Evolutionary conservation across 2,113 vertebrate species (phyloP).

Genomic region (Gavialis gangeticus): DNA sequence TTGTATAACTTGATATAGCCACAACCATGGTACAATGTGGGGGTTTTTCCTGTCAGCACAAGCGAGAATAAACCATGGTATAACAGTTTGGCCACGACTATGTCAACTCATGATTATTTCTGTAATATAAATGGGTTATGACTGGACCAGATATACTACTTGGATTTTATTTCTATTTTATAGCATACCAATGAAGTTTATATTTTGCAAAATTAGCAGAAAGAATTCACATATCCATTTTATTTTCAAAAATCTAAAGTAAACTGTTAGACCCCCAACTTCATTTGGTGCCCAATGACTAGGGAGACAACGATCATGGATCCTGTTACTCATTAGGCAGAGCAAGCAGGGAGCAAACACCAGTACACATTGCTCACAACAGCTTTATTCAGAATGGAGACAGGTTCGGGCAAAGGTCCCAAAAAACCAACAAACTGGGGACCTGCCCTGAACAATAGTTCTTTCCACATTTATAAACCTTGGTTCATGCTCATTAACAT

Average conservation of each 20-base stretch:
- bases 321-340: no score
- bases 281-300: no score
- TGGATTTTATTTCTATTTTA: slow-evolving; percentile 12
- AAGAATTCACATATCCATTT: neutral
- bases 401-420: no score
- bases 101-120: neutral
- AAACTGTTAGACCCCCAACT: neutral
- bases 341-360: no score
- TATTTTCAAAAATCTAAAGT: neutral
- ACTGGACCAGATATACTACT: neutral
- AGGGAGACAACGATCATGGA: no score
- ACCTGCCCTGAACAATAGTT: no score
- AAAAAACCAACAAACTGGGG: no score
- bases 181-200: neutral
- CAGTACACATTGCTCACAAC: no score
- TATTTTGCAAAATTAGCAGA: neutral
- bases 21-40: neutral
- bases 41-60: neutral
- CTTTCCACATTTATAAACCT: no score
- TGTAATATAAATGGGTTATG: neutral
- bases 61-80: neutral
- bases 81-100: neutral
- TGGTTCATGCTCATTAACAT: no score
- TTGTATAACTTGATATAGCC: neutral
- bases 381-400: no score